Percentiles rank a stretch among this genome's conserved stretches.
phyloP scores from a whole-genome alignment of 1,140 invertebrate genomes.

The Drosophila seguyi region DNA sequence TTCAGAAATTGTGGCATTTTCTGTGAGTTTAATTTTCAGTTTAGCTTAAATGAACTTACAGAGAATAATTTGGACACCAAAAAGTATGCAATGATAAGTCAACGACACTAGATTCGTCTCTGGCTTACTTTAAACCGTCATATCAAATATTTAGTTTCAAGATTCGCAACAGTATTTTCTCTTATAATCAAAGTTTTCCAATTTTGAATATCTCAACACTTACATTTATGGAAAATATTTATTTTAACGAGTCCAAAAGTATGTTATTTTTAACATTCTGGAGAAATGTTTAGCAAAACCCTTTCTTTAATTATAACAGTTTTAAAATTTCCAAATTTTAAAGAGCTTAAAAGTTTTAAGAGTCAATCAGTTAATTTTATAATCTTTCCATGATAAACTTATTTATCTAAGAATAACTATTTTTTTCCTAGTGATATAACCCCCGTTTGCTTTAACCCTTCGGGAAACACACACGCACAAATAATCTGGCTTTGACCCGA shows the following conservation, averaged over 20 bases:
- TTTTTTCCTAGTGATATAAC: neutral
- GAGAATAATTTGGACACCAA: no score
- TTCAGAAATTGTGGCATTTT: neutral
- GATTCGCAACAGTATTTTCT: neutral
- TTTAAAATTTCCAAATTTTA: no score
- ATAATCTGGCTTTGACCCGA: conserved; percentile 40
- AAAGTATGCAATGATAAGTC: neutral
- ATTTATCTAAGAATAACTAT: neutral
- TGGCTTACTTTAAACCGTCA: neutral
- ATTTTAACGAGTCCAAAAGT: no score
- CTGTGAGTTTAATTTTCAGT: neutral
- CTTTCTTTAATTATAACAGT: no score
- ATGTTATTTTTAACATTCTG: no score
- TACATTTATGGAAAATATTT: no score
- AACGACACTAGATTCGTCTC: neutral
- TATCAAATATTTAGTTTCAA: neutral
- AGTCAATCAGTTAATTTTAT: no score
- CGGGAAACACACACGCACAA: conserved; percentile 1
- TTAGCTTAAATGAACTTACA: neutral
- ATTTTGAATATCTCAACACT: neutral
- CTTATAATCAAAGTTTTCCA: neutral
- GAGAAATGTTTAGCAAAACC: no score
- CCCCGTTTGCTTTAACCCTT: conserved; percentile 1
- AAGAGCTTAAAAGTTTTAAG: no score
- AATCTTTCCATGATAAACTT: neutral